Base-by-base conservation (phyloP, 2,797 vertebrate genomes). In the Sardinella longiceps region DNA sequence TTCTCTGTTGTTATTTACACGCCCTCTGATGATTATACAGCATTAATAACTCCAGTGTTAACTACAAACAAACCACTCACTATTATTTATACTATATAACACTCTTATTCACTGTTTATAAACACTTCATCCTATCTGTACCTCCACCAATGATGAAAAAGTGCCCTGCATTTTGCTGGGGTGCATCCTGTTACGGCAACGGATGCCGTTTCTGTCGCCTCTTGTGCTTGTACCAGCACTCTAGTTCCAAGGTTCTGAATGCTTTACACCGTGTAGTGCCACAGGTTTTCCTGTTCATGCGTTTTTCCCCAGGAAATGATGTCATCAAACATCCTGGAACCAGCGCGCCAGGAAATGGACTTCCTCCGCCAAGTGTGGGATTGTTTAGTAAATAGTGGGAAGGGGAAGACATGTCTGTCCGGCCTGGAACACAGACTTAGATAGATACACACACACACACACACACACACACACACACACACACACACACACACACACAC, bases 381-480 rank as follows among this genome's bases (percentile, higher is more conserved):
- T 88, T 87, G 63, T 86, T 81, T 89, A 85, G 89, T 91, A 90
- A 92, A 91, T 88, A 89, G 81, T 89, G 86, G 45, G 86, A 85
- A 51, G 80, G 88, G 92, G 91, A 93, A 93, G 91, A 84, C 84
- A 86, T 89, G 89, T 43, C 33, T 77, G 90, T 92, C 91, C 88
- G 80, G 89, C 11, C 58, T 50, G 28, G 18, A 23, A 77, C 11
- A 56, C 70, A 82, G 18, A 84, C 15, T 80, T n/a, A 66, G 6
- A 37, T 33, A 39, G 3, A 33, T 15, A 70, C 63, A 70, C 12
- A 30, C 0, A 33, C 28, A 33, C 30, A 70, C 63, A 70, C 63
- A 70, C 30, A 70, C 30, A 33, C 3, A 33, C 63, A 70, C 63
- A 70, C 63, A 33, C 28, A 70, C 63, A 66, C 14, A 33, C 63